Evolutionary conservation across 2,888 invertebrate genomes (phyloP).

Genomic region (Papilio demoleus): DNA sequence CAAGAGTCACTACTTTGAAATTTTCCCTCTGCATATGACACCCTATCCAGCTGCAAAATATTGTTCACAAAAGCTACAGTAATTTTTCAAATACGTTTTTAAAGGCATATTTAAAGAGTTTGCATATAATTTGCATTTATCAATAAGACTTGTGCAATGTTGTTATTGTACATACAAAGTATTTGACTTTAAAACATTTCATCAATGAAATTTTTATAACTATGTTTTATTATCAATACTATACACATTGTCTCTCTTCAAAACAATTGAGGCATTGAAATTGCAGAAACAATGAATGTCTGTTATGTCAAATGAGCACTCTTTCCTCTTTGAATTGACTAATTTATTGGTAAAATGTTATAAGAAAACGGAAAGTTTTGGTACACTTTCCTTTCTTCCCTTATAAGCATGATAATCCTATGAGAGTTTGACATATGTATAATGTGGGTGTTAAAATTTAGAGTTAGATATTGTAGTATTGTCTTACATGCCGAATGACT

Average conservation of each 20-base stretch:
- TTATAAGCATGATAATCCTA: no score
- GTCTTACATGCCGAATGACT: constrained; percentile 95
- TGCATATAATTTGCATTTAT: background rate
- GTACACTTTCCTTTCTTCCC: no score
- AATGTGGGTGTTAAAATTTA: no score
- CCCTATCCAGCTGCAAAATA: no score
- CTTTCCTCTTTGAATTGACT: background rate
- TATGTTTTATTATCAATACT: background rate
- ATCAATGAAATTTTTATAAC: background rate
- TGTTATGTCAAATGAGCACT: background rate
- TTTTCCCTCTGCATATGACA: no score
- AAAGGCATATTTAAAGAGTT: background rate
- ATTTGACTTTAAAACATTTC: background rate
- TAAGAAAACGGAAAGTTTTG: no score
- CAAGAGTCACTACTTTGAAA: no score
- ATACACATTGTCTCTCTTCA: background rate
- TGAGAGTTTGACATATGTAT: no score
- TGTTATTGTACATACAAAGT: background rate
- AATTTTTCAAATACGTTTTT: background rate
- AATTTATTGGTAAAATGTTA: background rate
- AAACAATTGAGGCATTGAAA: background rate
- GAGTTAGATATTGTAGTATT: background rate
- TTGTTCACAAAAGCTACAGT: background rate
- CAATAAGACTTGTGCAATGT: background rate
- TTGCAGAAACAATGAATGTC: background rate